Evolutionary conservation across 2,797 vertebrate genomes (phyloP), one percentile per base, ranked within the genome.

Genomic region (Orestias chungarensis): DNA sequence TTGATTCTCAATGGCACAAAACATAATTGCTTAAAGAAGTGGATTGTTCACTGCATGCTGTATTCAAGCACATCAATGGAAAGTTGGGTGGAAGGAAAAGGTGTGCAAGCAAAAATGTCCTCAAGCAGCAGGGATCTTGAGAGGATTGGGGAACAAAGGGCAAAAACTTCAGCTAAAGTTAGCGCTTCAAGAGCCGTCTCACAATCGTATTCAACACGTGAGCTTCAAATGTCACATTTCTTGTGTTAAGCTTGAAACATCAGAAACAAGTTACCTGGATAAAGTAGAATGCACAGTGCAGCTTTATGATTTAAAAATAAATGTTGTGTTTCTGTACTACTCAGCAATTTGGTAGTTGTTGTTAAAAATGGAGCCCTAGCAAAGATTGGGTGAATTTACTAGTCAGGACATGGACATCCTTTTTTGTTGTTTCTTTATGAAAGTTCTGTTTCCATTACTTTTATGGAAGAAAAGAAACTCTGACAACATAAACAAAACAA

Each of bases 61-160:
- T 59, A 35, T 23, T 18, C 18, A 55, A 29, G 29, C 14, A 31
- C 14, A 23, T 23, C 5, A 59, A 5, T 20, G 9, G 31, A 59
- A 59, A 59, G 15, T 35, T 59, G 18, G 33, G 18, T 59, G 55
- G 55, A 35, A 59, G 57, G 57, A n/a, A 61, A 61, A 61, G 6
- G 29, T 31, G 29, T 12, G 31, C 23, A 12, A 23, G 33, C n/a
- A 61, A 61, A 61, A 18, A n/a, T 8, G 20, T 6, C 18, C 33
- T n/a, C 20, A 23, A 61, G 4, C 57, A 38, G 33, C 31, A 23
- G 57, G 15, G 2, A 31, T 31, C 52, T 18, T 55, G 27, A 55
- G 17, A 55, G 15, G 15, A 55, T 17, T 31, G 29, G 27, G 1
- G 27, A 2, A 55, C 52, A 55, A 17, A 55, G 18, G 27, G 27